These are phyloP conservation scores for Atherinosoma microstoma DNA, from an alignment of 2,797 vertebrate genomes.

Conservation along the genomic window DNA sequence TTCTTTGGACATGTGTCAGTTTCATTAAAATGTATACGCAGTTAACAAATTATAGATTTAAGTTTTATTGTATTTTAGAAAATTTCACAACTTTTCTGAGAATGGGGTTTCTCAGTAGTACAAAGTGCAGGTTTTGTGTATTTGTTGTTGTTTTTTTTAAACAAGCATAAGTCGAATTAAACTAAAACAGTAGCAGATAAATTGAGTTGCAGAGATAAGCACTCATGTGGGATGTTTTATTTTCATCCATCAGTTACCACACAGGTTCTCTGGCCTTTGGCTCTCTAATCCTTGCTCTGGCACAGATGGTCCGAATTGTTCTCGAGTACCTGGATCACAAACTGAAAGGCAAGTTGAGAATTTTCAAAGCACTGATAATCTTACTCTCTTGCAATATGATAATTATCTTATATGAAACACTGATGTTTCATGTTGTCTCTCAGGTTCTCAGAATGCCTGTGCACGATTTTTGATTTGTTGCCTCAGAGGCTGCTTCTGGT, in stretches of 20 bases:
- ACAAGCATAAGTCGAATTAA: no score
- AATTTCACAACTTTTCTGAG: background rate
- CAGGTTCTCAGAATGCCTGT: constrained; percentile 88
- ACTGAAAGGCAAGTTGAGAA: constrained; percentile 85
- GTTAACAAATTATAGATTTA: no score
- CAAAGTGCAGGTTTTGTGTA: background rate
- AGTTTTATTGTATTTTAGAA: no score
- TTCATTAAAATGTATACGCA: no score
- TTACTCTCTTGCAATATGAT: background rate
- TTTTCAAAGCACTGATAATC: background rate
- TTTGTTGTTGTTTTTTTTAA: no score
- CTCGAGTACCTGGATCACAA: constrained; percentile 92
- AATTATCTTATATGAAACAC: background rate
- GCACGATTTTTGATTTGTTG: constrained; percentile 91
- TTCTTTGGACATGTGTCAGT: no score
- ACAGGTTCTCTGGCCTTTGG: constrained; percentile 96
- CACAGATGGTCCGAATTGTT: constrained; percentile 89
- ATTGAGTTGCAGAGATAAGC: background rate
- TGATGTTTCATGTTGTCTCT: constrained; percentile 18
- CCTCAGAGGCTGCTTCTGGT: constrained; percentile 97
- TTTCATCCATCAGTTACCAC: constrained; percentile 87
- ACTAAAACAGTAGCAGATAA: background rate
- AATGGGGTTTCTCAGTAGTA: background rate
- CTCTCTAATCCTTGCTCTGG: constrained; percentile 90
- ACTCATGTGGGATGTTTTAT: background rate